A percentile compares a stretch with the other conserved stretches of the same genome.
Evolutionary conservation across 2,797 vertebrate genomes (phyloP).

Genomic region (Rhadinocentrus ornatus): DNA sequence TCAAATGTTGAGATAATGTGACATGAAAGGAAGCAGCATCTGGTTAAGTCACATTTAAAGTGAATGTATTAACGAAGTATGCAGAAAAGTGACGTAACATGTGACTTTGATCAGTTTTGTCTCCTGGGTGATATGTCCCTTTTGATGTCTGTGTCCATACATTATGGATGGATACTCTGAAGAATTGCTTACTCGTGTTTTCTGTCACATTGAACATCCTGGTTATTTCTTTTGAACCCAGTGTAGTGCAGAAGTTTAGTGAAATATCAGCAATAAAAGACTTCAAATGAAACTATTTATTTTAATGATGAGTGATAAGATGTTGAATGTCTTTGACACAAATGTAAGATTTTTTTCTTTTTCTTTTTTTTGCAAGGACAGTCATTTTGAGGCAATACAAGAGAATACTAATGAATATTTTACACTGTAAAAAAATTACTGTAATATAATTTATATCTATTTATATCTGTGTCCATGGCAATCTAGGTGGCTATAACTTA

Average conservation of each 20-base stretch:
- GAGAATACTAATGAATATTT: not conserved
- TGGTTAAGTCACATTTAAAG: constrained; percentile 15
- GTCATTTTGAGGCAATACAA: not conserved
- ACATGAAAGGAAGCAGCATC: constrained; percentile 10
- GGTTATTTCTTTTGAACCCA: constrained; percentile 26
- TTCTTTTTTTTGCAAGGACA: too few relatives aligned
- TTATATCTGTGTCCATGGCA: too few relatives aligned
- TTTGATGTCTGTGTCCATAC: constrained; percentile 51
- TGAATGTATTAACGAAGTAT: constrained; percentile 21
- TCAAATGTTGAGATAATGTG: constrained; percentile 14
- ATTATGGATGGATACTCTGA: constrained; percentile 38
- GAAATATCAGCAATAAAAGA: not conserved
- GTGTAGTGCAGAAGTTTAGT: not conserved
- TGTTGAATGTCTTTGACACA: too few relatives aligned
- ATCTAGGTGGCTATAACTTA: too few relatives aligned
- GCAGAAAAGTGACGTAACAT: constrained; percentile 27
- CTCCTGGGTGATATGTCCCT: constrained; percentile 16
- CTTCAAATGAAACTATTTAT: not conserved
- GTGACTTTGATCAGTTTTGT: constrained; percentile 48
- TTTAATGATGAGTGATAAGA: not conserved
- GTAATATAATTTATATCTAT: too few relatives aligned
- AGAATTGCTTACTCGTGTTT: constrained; percentile 16
- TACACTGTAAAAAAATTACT: too few relatives aligned
- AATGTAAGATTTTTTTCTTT: too few relatives aligned
- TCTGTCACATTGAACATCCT: constrained; percentile 27